These are phyloP conservation scores for Phyllotreta cruciferae DNA, from an alignment of 2,888 invertebrate species.

Conservation along the genomic window DNA sequence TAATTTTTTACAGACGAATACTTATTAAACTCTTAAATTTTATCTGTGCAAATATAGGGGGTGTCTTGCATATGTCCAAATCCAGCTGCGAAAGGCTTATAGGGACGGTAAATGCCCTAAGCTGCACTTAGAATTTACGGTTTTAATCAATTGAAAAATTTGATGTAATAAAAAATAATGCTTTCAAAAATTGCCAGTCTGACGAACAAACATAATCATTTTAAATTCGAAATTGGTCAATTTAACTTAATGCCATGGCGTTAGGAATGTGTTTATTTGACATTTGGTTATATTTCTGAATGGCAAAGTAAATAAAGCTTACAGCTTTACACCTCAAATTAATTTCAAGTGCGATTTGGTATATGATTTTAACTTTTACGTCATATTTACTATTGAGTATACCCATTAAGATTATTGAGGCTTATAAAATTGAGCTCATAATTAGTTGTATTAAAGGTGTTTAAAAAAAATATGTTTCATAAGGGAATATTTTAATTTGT, in stretches of 20 bases:
- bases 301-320: constrained; percentile 32
- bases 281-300: constrained; percentile 33
- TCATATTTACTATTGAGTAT: not conserved
- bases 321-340: constrained; percentile 32
- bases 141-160: constrained; percentile 34
- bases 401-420: not conserved
- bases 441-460: too few relatives aligned
- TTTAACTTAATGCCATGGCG: constrained; percentile 31
- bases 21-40: constrained; percentile 18
- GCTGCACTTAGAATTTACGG: constrained; percentile 23
- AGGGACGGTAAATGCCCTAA: constrained; percentile 17
- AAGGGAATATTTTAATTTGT: too few relatives aligned
- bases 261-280: constrained; percentile 35
- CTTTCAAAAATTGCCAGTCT: constrained; percentile 41
- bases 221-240: constrained; percentile 41
- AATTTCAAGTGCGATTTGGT: constrained; percentile 23
- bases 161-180: constrained; percentile 40
- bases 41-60: constrained; percentile 16
- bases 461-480: too few relatives aligned
- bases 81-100: constrained; percentile 20
- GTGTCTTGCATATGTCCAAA: constrained; percentile 26
- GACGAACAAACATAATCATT: constrained; percentile 38
- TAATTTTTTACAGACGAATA: not conserved
- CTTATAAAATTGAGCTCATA: not conserved
- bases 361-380: constrained; percentile 3